Evolutionary conservation across 2,113 vertebrate genomes (phyloP).

Genomic region (Daubentonia madagascariensis): DNA sequence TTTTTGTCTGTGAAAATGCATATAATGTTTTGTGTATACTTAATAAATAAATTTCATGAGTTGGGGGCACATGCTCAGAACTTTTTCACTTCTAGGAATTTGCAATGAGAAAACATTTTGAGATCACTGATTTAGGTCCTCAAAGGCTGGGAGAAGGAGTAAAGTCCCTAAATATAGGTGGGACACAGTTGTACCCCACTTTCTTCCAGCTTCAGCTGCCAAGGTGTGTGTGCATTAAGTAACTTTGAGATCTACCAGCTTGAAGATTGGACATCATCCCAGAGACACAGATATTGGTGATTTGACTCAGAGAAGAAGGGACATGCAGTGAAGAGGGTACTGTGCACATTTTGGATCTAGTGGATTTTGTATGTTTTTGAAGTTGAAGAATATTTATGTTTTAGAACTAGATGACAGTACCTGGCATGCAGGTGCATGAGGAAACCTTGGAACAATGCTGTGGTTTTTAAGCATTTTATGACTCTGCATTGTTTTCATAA

Average conservation of each 20-base stretch:
- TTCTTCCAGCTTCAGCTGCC: neutral
- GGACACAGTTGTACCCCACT: rapidly evolving
- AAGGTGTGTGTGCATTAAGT: neutral
- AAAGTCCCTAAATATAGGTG: neutral
- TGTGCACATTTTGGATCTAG: rapidly evolving
- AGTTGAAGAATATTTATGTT: neutral
- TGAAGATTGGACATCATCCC: rapidly evolving
- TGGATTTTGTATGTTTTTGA: neutral
- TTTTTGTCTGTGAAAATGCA: neutral
- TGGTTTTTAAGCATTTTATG: neutral
- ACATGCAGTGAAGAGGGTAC: rapidly evolving
- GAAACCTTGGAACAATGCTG: neutral
- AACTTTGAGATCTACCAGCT: neutral
- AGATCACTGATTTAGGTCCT: rapidly evolving
- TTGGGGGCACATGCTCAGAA: neutral
- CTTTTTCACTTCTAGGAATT: neutral
- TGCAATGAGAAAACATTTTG: neutral
- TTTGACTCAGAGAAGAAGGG: neutral
- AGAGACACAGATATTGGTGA: rapidly evolving
- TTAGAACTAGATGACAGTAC: rapidly evolving
- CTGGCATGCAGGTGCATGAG: rapidly evolving
- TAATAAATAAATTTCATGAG: rapidly evolving
- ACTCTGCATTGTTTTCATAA: neutral
- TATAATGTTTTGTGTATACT: rapidly evolving
- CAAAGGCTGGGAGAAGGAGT: too few species aligned